phyloP scores from a whole-genome alignment of 2,888 invertebrate genomes.

The Pardosa pseudoannulata region DNA sequence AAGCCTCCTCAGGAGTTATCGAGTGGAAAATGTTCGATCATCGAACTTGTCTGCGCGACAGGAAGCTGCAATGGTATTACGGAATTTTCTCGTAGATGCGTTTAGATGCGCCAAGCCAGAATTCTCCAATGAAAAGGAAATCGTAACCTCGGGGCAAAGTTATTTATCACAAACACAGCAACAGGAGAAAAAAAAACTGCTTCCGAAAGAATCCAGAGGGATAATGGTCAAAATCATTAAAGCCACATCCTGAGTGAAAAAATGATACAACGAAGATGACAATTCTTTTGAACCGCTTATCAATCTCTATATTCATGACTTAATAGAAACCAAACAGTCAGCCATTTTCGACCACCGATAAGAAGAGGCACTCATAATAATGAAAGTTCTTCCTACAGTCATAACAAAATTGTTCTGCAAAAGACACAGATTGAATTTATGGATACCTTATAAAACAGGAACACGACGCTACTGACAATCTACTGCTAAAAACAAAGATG shows the following conservation, averaged over 20 bases:
- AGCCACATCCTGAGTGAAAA: constrained; percentile 17
- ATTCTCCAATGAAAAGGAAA: background rate
- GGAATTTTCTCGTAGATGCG: background rate
- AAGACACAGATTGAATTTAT: too few relatives aligned
- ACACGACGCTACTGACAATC: too few relatives aligned
- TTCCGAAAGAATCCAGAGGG: background rate
- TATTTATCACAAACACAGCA: too few relatives aligned
- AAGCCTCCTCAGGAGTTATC: background rate
- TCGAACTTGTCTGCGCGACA: background rate
- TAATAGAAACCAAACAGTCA: background rate
- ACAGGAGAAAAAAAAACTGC: background rate
- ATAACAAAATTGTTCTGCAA: too few relatives aligned
- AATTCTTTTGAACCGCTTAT: background rate
- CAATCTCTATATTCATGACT: background rate
- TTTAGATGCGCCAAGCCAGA: background rate
- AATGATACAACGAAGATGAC: background rate
- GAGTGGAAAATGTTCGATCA: background rate
- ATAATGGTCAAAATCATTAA: background rate
- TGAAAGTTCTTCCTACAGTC: too few relatives aligned
- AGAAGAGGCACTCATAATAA: too few relatives aligned
- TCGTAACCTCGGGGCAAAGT: background rate
- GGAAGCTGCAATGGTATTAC: background rate
- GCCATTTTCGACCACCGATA: constrained; percentile 5
- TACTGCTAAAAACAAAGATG: too few relatives aligned
- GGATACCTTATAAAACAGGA: too few relatives aligned